Conservation (phyloP, 2,888 invertebrate genomes). For the Marasmarcha lunaedactyla region DNA sequence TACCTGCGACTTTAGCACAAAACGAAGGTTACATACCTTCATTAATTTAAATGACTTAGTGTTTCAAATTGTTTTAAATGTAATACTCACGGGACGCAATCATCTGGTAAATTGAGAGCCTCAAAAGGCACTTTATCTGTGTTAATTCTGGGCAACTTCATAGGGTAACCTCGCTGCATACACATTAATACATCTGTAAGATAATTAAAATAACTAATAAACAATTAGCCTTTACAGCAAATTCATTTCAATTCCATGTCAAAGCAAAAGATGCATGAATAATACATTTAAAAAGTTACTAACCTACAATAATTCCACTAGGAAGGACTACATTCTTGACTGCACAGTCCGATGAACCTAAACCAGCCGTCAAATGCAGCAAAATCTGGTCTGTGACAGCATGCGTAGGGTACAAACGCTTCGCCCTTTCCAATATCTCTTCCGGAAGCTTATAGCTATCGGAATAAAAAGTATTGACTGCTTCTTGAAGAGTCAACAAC, state of each 20-base stretch:
- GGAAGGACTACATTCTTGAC: slow-evolving; percentile 63
- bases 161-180: slow-evolving; percentile 35
- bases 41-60: no score
- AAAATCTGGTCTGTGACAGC: slow-evolving; percentile 46
- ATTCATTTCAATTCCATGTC: no score
- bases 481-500: slow-evolving; percentile 68
- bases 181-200: slow-evolving; percentile 42
- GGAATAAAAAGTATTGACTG: slow-evolving; percentile 54
- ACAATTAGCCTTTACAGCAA: no score
- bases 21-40: no score
- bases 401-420: slow-evolving; percentile 32
- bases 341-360: slow-evolving; percentile 71
- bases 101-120: no score
- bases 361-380: slow-evolving; percentile 52
- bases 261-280: no score
- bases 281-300: no score
- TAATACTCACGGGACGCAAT: no score
- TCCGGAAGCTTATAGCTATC: slow-evolving; percentile 40
- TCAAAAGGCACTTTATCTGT: no score
- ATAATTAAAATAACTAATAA: no score
- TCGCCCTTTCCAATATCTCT: slow-evolving; percentile 39
- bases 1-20: no score
- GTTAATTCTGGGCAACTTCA: slow-evolving; percentile 22
- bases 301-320: slow-evolving; percentile 68
- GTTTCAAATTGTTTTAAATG: no score